Evolutionary conservation across 2,888 invertebrate species (phyloP).

Genomic region (Pardosa pseudoannulata): DNA sequence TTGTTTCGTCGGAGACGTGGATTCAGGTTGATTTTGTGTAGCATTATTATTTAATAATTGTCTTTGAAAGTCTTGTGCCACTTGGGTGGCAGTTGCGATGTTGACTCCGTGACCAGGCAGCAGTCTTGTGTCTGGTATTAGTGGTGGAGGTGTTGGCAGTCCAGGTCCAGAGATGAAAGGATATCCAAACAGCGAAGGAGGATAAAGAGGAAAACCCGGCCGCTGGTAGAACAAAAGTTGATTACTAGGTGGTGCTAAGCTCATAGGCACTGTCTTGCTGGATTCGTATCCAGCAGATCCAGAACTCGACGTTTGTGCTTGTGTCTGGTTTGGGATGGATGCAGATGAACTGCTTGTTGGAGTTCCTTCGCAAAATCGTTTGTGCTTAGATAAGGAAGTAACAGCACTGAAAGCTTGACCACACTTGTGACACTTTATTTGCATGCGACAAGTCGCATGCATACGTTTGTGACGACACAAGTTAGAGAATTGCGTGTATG

Average conservation of each 20-base stretch:
- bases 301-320: constrained; percentile 31
- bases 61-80: constrained; percentile 73
- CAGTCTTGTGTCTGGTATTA: constrained; percentile 74
- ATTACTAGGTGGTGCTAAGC: constrained; percentile 76
- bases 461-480: constrained; percentile 99
- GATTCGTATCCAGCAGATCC: constrained; percentile 51
- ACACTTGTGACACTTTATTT: constrained; percentile 96
- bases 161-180: constrained; percentile 73
- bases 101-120: constrained; percentile 72
- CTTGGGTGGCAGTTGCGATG: constrained; percentile 76
- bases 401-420: constrained; percentile 94
- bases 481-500: constrained; percentile 99
- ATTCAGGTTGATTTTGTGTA: constrained; percentile 13
- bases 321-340: constrained; percentile 22
- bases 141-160: constrained; percentile 77
- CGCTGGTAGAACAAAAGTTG: constrained; percentile 86
- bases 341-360: constrained; percentile 61
- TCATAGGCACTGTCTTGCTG: constrained; percentile 72
- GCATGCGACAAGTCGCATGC: constrained; percentile 96
- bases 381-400: constrained; percentile 95
- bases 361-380: constrained; percentile 93
- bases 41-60: constrained; percentile 58
- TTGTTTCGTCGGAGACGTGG: constrained; percentile 33
- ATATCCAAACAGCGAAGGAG: constrained; percentile 81
- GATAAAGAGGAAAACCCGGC: constrained; percentile 80